Evolutionary conservation across 2,888 invertebrate genomes (phyloP).

Genomic region (Hydrotaea diabolus): DNA sequence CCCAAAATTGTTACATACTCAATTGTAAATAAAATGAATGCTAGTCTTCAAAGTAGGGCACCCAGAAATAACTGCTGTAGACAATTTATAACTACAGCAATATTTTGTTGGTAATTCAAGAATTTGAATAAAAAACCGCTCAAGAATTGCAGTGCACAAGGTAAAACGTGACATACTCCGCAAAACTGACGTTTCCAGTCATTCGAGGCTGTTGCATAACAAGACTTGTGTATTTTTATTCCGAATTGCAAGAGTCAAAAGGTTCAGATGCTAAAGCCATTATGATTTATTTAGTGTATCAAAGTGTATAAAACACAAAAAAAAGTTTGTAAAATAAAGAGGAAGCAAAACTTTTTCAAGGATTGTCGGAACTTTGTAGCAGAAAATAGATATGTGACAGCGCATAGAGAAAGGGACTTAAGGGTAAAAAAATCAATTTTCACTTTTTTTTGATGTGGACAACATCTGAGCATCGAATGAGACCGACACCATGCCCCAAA

Average conservation of each 20-base stretch:
- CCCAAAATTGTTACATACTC: no score
- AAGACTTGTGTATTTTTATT: no score
- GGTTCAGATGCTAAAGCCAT: constrained; percentile 4
- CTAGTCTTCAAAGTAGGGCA: not conserved
- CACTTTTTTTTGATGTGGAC: no score
- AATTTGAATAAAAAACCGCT: not conserved
- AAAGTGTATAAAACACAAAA: not conserved
- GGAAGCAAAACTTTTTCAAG: no score
- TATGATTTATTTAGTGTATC: no score
- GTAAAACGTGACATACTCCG: constrained; percentile 23
- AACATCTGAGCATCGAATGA: no score
- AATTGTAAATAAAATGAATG: no score
- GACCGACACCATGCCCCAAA: no score
- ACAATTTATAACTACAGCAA: not conserved
- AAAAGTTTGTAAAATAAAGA: not conserved
- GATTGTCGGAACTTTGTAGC: no score
- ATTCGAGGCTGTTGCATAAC: not conserved
- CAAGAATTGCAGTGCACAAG: not conserved
- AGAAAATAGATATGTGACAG: no score
- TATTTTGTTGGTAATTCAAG: constrained; percentile 8
- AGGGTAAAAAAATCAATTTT: no score
- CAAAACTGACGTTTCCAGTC: not conserved
- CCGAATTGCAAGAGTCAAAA: not conserved
- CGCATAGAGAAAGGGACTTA: no score
- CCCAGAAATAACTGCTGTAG: not conserved